These are phyloP conservation scores for Drosophila insularis DNA, from an alignment of 1,140 invertebrate genomes.

Conservation along the genomic window DNA sequence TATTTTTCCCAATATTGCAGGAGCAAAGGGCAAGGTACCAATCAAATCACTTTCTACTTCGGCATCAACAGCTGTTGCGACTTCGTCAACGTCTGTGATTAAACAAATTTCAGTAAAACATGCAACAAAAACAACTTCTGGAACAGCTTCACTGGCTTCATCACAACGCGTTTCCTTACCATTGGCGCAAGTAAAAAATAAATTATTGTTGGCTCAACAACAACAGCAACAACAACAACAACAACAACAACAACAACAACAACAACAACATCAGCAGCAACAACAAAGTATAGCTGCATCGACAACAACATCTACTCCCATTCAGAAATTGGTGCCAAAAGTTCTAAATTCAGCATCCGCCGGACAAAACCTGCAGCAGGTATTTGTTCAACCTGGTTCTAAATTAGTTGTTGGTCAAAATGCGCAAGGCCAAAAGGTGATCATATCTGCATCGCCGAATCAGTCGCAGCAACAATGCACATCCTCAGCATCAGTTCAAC, in stretches of 20 bases:
- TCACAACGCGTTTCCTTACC: constrained; percentile 69
- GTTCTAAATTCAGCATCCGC: constrained; percentile 32
- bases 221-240: constrained; percentile 53
- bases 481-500: constrained; percentile 43
- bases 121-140: constrained; percentile 53
- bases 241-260: constrained; percentile 15
- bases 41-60: constrained; percentile 57
- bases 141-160: constrained; percentile 39
- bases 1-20: constrained; percentile 11
- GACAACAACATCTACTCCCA: constrained; percentile 28
- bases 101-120: constrained; percentile 76
- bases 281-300: constrained; percentile 4
- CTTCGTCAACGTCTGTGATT: constrained; percentile 52
- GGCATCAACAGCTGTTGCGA: constrained; percentile 17
- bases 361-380: constrained; percentile 64
- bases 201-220: constrained; percentile 55
- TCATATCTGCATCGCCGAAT: constrained; percentile 62
- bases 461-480: constrained; percentile 46
- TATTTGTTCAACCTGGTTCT: constrained; percentile 74
- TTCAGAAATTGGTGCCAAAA: constrained; percentile 63
- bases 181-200: constrained; percentile 65
- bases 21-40: constrained; percentile 62
- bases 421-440: constrained; percentile 76
- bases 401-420: constrained; percentile 76
- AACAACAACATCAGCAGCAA: constrained; percentile 21